Conservation (phyloP, 1,140 invertebrate species). For the Drosophila kohkoa region DNA sequence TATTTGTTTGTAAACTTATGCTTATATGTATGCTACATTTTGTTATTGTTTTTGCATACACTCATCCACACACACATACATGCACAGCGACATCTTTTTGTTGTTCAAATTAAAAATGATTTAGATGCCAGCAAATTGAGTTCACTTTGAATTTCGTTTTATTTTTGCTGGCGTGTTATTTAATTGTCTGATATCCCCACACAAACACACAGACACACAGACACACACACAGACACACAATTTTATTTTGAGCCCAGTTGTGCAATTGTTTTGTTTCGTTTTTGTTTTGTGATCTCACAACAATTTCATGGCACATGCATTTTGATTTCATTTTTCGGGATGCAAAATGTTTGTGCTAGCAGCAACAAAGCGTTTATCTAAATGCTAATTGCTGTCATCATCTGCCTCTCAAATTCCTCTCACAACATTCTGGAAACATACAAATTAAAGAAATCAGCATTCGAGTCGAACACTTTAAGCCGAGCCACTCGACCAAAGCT, state of each 20-base stretch:
- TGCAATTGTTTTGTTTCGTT: conserved; percentile 46
- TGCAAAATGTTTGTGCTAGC: conserved; percentile 40
- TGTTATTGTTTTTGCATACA: conserved; percentile 57
- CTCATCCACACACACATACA: conserved; percentile 3
- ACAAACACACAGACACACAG: conserved; percentile 10
- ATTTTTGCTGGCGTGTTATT: conserved; percentile 65
- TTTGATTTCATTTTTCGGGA: conserved; percentile 40
- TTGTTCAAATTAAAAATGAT: conserved; percentile 81
- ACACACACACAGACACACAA: conserved; percentile 9
- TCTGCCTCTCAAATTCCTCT: neutral
- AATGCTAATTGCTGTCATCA: conserved; percentile 72
- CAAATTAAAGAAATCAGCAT: conserved; percentile 10
- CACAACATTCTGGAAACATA: conserved; percentile 6
- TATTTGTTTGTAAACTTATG: conserved; percentile 47
- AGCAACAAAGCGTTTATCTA: conserved; percentile 50
- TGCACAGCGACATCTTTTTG: conserved; percentile 35
- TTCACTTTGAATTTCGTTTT: conserved; percentile 69
- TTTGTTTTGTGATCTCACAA: conserved; percentile 16
- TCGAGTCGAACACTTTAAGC: conserved; percentile 3
- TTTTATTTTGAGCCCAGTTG: conserved; percentile 65
- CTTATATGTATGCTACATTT: conserved; percentile 63
- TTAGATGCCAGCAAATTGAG: conserved; percentile 81
- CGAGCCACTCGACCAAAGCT: conserved; percentile 3
- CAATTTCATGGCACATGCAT: conserved; percentile 58
- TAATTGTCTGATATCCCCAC: conserved; percentile 77